These are phyloP conservation scores for Leptopterna dolabrata DNA, from an alignment of 2,888 invertebrate species.

Conservation along the genomic window DNA sequence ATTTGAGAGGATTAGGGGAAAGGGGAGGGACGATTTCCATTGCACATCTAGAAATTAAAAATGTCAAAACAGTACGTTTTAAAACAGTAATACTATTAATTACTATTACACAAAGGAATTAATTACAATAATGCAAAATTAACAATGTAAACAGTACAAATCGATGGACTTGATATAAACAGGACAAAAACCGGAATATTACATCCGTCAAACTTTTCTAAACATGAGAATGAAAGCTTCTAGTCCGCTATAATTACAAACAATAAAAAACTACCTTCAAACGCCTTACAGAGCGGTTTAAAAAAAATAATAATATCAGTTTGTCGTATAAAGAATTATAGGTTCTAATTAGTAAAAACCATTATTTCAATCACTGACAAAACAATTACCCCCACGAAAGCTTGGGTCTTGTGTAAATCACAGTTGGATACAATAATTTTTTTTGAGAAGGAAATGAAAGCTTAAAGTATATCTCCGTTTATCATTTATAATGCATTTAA, in stretches of 20 bases:
- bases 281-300: not conserved
- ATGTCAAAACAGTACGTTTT: too few species aligned
- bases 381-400: not conserved
- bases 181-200: not conserved
- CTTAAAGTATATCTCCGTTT: not conserved
- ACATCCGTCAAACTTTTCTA: not conserved
- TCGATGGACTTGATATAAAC: not conserved
- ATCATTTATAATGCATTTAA: not conserved
- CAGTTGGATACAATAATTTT: not conserved
- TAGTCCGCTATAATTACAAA: not conserved
- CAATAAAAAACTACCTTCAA: not conserved
- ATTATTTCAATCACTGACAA: not conserved
- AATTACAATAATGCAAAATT: not conserved
- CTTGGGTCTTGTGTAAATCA: not conserved
- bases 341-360: not conserved
- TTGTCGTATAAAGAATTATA: not conserved
- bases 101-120: not conserved
- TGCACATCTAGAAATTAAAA: not conserved
- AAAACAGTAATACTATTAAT: not conserved
- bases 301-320: not conserved
- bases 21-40: not conserved
- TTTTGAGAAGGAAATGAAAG: not conserved
- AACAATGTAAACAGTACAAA: not conserved
- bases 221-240: not conserved
- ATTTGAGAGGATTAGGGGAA: not conserved